Evolutionary conservation across 2,888 invertebrate genomes (phyloP), one percentile per base, ranked within the genome.

Genomic region (Drosophila hawaiiensis): DNA sequence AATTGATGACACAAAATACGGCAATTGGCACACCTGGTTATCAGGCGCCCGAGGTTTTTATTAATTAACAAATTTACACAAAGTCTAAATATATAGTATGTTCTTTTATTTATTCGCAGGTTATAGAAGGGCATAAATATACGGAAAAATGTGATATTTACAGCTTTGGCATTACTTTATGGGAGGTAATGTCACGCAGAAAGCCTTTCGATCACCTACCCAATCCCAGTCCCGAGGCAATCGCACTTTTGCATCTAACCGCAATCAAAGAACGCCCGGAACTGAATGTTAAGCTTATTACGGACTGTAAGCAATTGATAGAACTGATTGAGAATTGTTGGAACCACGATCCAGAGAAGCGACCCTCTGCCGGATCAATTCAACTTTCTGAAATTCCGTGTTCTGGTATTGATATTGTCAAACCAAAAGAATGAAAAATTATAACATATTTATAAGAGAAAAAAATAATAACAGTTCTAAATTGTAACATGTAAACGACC

Each of bases 1-100:
- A 22, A 43, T 43, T 43, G 12, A 10, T 0, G n/a, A n/a, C n/a
- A n/a, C 2, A 3, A 43, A 43, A 43, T 43, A 43, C 43, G 5
- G 3, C 0, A 2, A 0, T 12, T 43, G 22, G 22, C 22, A 22
- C 14, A 6, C 0, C 3, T 22, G 0, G 1, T 6, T 22, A 43
- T 43, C 0, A 22, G 12, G 43, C 22, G 6, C 12, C 43, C 22
- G 43, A 43, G 43, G 43, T 43, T 22, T 22, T 3, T 16, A 41
- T 37, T 37, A 19, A 37, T 37, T 37, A 37, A 37, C 19, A 37
- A 37, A 37, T 37, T 16, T 37, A 7, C 16, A 16, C 3, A 37
- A 16, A 16, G 7, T 6, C 16, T 16, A 16, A 16, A 7, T 16
- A 16, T 37, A 37, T 16, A 3, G 7, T 37, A 16, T 37, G 37